Base-by-base conservation (phyloP, 2,888 invertebrate species). In the Limnephilus marmoratus region DNA sequence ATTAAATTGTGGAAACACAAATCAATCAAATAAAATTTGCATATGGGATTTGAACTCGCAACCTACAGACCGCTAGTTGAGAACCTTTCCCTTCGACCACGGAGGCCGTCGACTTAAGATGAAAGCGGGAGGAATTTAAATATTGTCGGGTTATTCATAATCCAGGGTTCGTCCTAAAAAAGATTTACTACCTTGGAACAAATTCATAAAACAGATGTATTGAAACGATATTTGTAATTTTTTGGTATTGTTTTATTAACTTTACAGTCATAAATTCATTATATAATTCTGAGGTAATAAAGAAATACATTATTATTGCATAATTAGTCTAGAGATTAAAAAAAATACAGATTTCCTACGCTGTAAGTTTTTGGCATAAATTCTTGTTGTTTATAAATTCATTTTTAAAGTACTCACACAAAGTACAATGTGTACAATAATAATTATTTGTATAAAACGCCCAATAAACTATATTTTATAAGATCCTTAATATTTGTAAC, bases 231-330 rank as follows among this genome's bases (percentile, higher is more conserved):
- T 68, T n/a, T 41, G 31, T 87, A 3, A 41, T 45, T 87, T 53
- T 49, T 87, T 29, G 53, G 53, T 86, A 18, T 34, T 24, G 31
- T 68, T 86, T 88, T 89, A 89, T 89, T 89, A 80, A 37, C 45
- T 89, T 89, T 80, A 37, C 31, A 89, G 80, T 37, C 31, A 89
- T 80, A 80, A 81, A 87, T 49, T 49, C 53, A 89, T 34, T 81
- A 89, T 80, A 89, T 31, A 89, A 89, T 53, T 89, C 88, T 89
- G 88, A 89, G 88, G 80, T 89, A 89, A 89, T 29, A 85, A 86
- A 86, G 34, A 81, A 89, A 89, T 89, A 87, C 53, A 18, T 86
- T 80, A 41, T 37, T 45, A 86, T 45, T 45, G 49, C 34, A 45
- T 80, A 45, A 24, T n/a, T 81, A 68, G 34, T 89, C 88, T 89